Evolutionary conservation across 2,113 vertebrate genomes (phyloP).

Genomic region (Chlorodrepanis virens): DNA sequence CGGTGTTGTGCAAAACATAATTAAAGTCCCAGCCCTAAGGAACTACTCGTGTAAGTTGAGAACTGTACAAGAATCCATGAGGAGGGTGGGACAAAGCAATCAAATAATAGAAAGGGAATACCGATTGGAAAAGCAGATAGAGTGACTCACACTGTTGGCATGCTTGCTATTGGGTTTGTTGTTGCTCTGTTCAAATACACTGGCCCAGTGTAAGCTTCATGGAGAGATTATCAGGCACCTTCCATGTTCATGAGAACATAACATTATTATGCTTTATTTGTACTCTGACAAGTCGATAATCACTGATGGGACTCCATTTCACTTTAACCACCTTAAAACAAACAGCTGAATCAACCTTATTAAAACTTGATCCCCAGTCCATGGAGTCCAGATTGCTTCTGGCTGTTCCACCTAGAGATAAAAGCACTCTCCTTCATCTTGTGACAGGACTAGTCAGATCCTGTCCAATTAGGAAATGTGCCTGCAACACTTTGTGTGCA

Average conservation of each 20-base stretch:
- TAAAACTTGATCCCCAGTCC: not conserved
- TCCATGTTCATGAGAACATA: not conserved
- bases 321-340: not conserved
- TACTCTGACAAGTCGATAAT: not conserved
- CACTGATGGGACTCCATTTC: not conserved
- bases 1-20: not conserved
- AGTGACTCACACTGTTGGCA: constrained; percentile 17
- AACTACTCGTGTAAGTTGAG: not conserved
- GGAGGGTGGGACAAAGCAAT: constrained; percentile 12
- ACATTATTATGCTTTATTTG: not conserved
- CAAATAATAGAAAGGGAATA: constrained; percentile 54
- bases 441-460: not conserved
- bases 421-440: not conserved
- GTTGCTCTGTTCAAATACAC: not conserved
- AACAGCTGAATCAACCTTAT: not conserved
- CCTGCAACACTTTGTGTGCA: not conserved
- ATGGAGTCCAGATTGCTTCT: rapidly evolving
- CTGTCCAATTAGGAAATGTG: not conserved
- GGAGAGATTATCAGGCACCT: not conserved
- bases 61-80: not conserved
- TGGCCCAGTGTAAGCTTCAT: not conserved
- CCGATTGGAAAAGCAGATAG: not conserved
- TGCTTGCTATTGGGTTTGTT: not conserved
- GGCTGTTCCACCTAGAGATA: not conserved
- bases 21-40: constrained; percentile 5